Evolutionary conservation across 1,140 invertebrate genomes (phyloP).

Genomic region (Batillaria attramentaria): DNA sequence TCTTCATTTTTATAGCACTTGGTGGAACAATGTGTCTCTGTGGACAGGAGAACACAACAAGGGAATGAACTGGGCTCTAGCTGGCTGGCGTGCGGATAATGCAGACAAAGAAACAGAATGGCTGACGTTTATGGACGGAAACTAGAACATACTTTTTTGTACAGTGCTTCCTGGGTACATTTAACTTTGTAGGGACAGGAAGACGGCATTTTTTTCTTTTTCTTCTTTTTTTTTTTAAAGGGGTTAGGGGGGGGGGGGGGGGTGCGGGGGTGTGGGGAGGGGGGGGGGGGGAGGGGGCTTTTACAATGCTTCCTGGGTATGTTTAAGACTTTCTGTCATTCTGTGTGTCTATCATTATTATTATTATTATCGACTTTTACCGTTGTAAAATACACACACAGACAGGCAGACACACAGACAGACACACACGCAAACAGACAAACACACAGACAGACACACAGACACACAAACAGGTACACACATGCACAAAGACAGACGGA

Average conservation of each 20-base stretch:
- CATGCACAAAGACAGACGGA: neutral
- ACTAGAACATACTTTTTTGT: neutral
- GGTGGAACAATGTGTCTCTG: conserved; percentile 8
- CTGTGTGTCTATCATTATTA: neutral
- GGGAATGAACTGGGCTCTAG: neutral
- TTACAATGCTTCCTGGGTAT: neutral
- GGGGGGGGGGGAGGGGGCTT: no score
- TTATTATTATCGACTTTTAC: neutral
- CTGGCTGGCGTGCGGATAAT: neutral
- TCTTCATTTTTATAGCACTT: conserved; percentile 41
- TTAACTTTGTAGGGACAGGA: no score
- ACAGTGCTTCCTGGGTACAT: no score
- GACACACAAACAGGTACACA: neutral
- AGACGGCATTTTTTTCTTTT: neutral
- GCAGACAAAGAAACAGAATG: neutral
- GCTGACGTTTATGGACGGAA: neutral
- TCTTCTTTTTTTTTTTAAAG: neutral
- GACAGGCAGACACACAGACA: neutral
- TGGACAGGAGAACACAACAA: neutral
- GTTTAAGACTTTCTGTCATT: neutral
- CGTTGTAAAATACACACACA: neutral
- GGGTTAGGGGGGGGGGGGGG: no score
- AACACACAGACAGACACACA: neutral
- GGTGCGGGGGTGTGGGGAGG: no score
- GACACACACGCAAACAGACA: neutral